Conservation (phyloP, 64 coral and sea anemone genomes). For the Dendronephthya gigantea region DNA sequence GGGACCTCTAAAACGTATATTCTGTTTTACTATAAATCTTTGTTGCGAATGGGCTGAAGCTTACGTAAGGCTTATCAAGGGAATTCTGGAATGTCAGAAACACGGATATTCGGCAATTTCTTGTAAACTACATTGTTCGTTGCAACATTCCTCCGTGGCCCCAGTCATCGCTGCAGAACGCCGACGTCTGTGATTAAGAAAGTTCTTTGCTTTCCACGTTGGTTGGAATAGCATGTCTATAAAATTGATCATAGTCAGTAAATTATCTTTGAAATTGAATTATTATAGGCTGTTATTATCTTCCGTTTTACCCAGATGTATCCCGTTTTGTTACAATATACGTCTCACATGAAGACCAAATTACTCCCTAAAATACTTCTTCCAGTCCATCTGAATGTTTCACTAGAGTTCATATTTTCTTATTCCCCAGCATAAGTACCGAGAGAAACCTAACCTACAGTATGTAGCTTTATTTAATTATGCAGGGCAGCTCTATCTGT, state of each 20-base stretch:
- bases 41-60: no score
- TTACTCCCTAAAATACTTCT: no score
- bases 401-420: no score
- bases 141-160: constrained; percentile 6
- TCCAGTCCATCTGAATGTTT: no score
- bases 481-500: background rate
- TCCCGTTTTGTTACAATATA: no score
- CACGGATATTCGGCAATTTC: constrained; percentile 15
- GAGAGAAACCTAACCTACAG: no score
- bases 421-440: no score
- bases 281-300: background rate
- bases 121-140: constrained; percentile 8
- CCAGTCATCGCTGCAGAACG: background rate
- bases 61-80: background rate
- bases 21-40: no score
- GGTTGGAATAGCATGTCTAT: background rate
- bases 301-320: background rate
- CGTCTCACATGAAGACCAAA: no score
- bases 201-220: background rate
- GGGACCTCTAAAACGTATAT: no score
- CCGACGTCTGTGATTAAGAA: background rate
- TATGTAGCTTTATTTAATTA: no score
- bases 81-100: background rate
- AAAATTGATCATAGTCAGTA: background rate
- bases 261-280: background rate